A percentile compares a stretch with the other conserved stretches of the same genome.
phyloP scores from a whole-genome alignment of 1,140 invertebrate genomes.

The Drosophila punjabiensis region DNA sequence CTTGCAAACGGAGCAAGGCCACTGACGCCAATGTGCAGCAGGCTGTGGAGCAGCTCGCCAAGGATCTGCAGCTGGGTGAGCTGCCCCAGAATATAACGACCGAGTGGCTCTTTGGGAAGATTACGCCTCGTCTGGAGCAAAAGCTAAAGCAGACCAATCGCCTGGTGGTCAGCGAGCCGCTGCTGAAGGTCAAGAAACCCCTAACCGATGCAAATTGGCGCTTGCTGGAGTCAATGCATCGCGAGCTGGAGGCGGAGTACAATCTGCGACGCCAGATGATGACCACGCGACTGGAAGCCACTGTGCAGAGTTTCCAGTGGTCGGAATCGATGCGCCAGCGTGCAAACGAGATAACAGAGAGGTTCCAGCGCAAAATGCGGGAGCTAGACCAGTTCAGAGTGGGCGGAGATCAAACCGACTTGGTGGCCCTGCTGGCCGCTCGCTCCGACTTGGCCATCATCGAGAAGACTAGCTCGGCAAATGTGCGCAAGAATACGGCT shows the following conservation, averaged over 20 bases:
- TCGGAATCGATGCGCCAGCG: conserved; percentile 92
- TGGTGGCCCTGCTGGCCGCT: conserved; percentile 92
- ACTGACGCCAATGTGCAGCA: conserved; percentile 91
- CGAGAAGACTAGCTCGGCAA: conserved; percentile 94
- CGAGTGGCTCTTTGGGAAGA: conserved; percentile 91
- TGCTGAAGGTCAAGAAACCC: conserved; percentile 89
- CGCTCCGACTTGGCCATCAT: conserved; percentile 92
- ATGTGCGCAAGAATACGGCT: conserved; percentile 92
- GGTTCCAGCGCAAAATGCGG: conserved; percentile 90
- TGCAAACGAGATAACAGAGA: conserved; percentile 90
- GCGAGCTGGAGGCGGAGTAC: conserved; percentile 93
- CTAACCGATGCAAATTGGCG: conserved; percentile 94
- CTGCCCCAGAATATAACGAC: conserved; percentile 93
- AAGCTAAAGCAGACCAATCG: conserved; percentile 87
- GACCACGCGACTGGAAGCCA: conserved; percentile 96
- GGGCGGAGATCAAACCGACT: conserved; percentile 88
- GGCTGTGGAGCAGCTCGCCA: conserved; percentile 91
- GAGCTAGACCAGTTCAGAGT: conserved; percentile 85
- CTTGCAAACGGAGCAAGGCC: conserved; percentile 86
- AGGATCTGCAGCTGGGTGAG: conserved; percentile 92
- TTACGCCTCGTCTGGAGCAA: conserved; percentile 91
- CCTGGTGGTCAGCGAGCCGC: conserved; percentile 89
- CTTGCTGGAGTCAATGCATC: conserved; percentile 89
- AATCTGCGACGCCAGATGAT: conserved; percentile 94
- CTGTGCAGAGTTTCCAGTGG: conserved; percentile 98